Percentiles rank a stretch among this genome's conserved stretches.
phyloP scores from a whole-genome alignment of 2,888 invertebrate genomes.

The Microchrysa polita region DNA sequence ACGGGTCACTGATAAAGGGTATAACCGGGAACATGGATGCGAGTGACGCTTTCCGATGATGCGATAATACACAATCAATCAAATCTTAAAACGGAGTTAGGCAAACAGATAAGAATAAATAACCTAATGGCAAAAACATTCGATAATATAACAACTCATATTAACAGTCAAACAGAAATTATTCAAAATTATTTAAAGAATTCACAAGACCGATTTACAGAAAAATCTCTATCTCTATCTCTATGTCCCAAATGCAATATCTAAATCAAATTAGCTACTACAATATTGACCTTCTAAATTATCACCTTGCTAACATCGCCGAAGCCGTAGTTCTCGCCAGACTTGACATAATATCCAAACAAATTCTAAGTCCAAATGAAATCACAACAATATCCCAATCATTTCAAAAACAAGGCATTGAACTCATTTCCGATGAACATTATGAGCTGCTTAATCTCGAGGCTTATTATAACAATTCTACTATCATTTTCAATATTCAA shows the following conservation, averaged over 20 bases:
- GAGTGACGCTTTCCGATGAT: background rate
- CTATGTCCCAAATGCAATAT: slow-evolving; percentile 10
- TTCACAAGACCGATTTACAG: background rate
- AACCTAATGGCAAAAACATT: slow-evolving; percentile 35
- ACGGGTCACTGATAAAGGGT: background rate
- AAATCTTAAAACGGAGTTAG: slow-evolving; percentile 5
- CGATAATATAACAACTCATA: slow-evolving; percentile 34
- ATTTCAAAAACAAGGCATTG: slow-evolving; percentile 23
- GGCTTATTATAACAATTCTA: slow-evolving; percentile 43
- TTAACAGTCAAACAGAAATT: slow-evolving; percentile 16
- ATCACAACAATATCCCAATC: background rate
- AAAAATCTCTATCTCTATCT: slow-evolving; percentile 18
- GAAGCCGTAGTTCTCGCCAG: slow-evolving; percentile 38
- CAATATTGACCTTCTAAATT: slow-evolving; percentile 38
- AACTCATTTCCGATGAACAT: slow-evolving; percentile 22
- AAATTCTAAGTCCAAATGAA: slow-evolving; percentile 39
- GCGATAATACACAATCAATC: slow-evolving; percentile 10
- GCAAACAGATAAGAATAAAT: slow-evolving; percentile 18
- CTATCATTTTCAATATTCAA: slow-evolving; percentile 40
- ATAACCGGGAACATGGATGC: slow-evolving; percentile 11
- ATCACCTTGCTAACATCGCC: slow-evolving; percentile 36
- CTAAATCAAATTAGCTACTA: slow-evolving; percentile 38
- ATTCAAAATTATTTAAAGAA: slow-evolving; percentile 18
- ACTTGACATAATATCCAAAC: slow-evolving; percentile 41
- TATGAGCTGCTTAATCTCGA: slow-evolving; percentile 41